phyloP scores from a whole-genome alignment of 2,888 invertebrate genomes.

The Melikaiella ostensackeni region DNA sequence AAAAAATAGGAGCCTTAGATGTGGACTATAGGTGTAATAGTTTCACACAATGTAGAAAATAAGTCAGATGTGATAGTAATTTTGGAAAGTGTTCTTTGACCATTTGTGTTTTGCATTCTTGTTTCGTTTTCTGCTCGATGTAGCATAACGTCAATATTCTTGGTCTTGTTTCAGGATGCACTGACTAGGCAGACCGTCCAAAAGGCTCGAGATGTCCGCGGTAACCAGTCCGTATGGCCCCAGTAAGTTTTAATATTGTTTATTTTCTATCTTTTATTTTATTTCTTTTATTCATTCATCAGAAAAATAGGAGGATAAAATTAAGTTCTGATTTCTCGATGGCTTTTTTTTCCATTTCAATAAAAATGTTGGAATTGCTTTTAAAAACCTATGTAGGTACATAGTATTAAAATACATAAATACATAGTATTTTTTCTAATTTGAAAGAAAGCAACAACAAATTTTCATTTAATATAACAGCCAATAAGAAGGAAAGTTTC shows the following conservation, averaged over 20 bases:
- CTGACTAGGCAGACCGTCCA: slow-evolving; percentile 65
- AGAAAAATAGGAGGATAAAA: too few species aligned
- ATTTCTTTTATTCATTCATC: neutral
- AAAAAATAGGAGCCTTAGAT: too few species aligned
- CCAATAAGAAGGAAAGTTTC: too few species aligned
- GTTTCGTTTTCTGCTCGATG: slow-evolving; percentile 21
- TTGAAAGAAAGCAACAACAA: too few species aligned
- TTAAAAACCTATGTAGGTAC: too few species aligned
- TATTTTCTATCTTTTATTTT: neutral
- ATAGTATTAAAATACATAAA: too few species aligned
- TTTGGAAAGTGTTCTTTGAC: slow-evolving; percentile 32
- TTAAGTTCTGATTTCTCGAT: too few species aligned
- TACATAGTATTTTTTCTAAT: too few species aligned
- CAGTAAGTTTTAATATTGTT: slow-evolving; percentile 67
- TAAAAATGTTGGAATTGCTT: too few species aligned
- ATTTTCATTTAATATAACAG: too few species aligned
- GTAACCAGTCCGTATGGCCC: slow-evolving; percentile 77
- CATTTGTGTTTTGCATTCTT: slow-evolving; percentile 30
- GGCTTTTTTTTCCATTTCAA: too few species aligned
- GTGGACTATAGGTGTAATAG: neutral
- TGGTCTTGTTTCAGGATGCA: slow-evolving; percentile 71
- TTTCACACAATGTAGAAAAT: neutral
- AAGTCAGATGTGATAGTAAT: slow-evolving; percentile 16
- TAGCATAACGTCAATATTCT: slow-evolving; percentile 31
- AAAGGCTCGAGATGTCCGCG: slow-evolving; percentile 75